Evolutionary conservation across 1,140 invertebrate genomes (phyloP), one percentile per base, ranked within the genome.

Genomic region (Atta cephalotes): DNA sequence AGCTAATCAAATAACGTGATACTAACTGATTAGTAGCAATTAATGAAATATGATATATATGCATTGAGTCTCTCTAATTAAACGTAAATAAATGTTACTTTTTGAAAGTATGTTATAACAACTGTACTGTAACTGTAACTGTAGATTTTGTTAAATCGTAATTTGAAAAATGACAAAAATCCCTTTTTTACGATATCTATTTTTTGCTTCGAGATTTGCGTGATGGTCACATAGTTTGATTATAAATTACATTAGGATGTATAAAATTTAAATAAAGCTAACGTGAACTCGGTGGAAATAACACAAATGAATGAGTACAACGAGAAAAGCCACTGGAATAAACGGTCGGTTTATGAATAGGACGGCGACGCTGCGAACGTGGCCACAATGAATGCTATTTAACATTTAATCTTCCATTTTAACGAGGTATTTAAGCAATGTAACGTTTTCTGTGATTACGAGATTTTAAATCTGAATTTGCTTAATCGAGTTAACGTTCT

Each of bases 341-440:
- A 84, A 76, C 39, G 80, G 70, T 35, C 70, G 80, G 70, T 62
- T 84, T 84, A 84, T 84, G 80, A 84, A 84, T 84, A 76, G 80
- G 16, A 39, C 58, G 45, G 39, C 70, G 56, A 31, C 70, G 80
- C 39, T 74, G 70, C 63, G 45, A 84, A 84, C 68, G 80, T 74
- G 35, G 56, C 68, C 68, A 35, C 70, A 31, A 84, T 84, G 71
- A 84, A 84, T 84, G 70, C 80, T 72, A 51, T 76, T 84, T 76
- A 84, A 84, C 80, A 84, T 84, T 84, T 84, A 84, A 84, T 84
- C 80, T 76, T 63, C 70, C 70, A 62, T 63, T 84, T 76, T 84
- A 84, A 84, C 70, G 80, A 84, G 80, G 14, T 84, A 76, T 71
- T 84, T 80, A 65, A 85, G 74, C 74, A 65, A 62, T 45, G 53